Evolutionary conservation across 2,113 vertebrate species (phyloP).

Genomic region (Oreochromis niloticus): DNA sequence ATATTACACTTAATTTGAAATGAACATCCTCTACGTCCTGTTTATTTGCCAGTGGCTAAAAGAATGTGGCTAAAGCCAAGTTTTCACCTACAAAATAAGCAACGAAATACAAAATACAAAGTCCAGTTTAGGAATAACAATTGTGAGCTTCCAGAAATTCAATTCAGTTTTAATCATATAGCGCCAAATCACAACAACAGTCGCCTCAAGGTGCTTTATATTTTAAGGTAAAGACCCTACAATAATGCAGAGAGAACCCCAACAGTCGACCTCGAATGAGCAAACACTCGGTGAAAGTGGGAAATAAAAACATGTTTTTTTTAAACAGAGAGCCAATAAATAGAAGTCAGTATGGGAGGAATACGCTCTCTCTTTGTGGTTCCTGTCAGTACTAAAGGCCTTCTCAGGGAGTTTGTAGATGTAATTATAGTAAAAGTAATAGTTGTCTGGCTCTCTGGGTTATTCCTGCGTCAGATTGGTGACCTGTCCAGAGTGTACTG

Average conservation of each 20-base stretch:
- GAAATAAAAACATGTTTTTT: neutral
- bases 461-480: neutral
- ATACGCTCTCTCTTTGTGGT: neutral
- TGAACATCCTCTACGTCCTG: neutral
- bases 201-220: neutral
- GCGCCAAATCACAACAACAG: neutral
- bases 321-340: neutral
- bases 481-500: neutral
- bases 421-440: neutral
- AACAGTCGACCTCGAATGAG: neutral
- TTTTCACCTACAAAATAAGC: neutral
- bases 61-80: neutral
- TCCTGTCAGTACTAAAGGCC: neutral
- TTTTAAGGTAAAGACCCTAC: neutral
- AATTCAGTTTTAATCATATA: neutral
- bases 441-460: neutral
- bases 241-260: neutral
- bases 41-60: neutral
- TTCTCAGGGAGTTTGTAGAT: neutral
- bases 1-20: neutral
- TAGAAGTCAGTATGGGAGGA: neutral
- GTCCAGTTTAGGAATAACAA: neutral
- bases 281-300: neutral
- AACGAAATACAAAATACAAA: neutral
- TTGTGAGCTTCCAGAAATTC: neutral